phyloP scores from a whole-genome alignment of 2,888 invertebrate genomes.

The Amblyteles armatorius region DNA sequence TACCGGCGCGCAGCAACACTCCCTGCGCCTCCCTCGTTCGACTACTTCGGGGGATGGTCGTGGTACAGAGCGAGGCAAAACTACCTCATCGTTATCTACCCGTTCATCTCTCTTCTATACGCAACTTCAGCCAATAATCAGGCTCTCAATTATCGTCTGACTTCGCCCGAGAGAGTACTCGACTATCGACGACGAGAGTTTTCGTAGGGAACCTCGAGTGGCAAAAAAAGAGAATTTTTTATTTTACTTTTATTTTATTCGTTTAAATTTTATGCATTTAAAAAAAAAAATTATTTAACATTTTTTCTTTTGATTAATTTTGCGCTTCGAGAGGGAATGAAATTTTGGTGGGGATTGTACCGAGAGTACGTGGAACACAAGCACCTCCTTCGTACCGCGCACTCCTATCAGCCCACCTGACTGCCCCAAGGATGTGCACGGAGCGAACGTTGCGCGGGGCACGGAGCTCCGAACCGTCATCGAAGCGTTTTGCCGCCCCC shows the following conservation, averaged over 20 bases:
- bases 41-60: constrained; percentile 78
- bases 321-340: background rate
- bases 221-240: background rate
- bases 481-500: background rate
- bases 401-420: constrained; percentile 69
- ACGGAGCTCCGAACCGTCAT: constrained; percentile 11
- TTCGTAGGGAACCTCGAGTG: background rate
- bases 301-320: background rate
- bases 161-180: constrained; percentile 5
- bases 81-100: constrained; percentile 67
- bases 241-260: background rate
- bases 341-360: constrained; percentile 46
- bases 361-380: constrained; percentile 38
- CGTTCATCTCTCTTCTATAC: background rate
- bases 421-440: constrained; percentile 72
- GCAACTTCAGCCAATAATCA: constrained; percentile 9
- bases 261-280: background rate
- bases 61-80: constrained; percentile 82
- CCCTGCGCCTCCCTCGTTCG: constrained; percentile 76
- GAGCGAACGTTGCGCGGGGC: constrained; percentile 57
- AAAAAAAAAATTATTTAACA: too few species aligned
- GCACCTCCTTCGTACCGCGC: constrained; percentile 11
- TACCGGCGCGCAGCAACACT: constrained; percentile 70
- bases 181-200: constrained; percentile 17
- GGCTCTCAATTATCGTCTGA: background rate